phyloP scores from a whole-genome alignment of 1,140 invertebrate genomes.

The Hormaphis cornu region DNA sequence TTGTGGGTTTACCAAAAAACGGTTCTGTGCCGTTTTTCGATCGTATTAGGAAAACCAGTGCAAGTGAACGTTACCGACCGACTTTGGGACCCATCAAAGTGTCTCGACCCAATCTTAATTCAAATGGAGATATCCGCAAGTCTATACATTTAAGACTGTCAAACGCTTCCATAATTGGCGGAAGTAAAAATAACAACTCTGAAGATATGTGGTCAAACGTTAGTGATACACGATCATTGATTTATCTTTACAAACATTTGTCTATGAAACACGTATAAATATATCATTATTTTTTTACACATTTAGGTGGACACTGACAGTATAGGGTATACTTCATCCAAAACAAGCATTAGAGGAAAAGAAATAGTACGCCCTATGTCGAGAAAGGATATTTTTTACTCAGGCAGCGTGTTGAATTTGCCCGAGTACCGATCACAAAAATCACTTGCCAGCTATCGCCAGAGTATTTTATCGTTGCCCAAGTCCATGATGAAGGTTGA shows the following conservation, averaged over 20 bases:
- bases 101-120: conserved; percentile 52
- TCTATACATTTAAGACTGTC: conserved; percentile 51
- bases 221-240: background rate
- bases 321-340: conserved; percentile 48
- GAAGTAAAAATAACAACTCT: conserved; percentile 52
- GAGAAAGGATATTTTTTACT: conserved; percentile 96
- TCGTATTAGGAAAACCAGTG: conserved; percentile 66
- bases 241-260: background rate
- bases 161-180: conserved; percentile 50
- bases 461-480: conserved; percentile 69
- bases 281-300: background rate
- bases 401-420: conserved; percentile 82
- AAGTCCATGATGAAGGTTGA: conserved; percentile 39
- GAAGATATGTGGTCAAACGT: conserved; percentile 46
- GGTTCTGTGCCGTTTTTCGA: conserved; percentile 80
- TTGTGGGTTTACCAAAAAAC: conserved; percentile 71
- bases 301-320: conserved; percentile 34
- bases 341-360: conserved; percentile 43
- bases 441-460: conserved; percentile 75
- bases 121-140: conserved; percentile 48
- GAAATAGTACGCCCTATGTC: conserved; percentile 84
- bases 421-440: conserved; percentile 88
- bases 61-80: conserved; percentile 65
- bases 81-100: conserved; percentile 66
- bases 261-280: background rate